Base-by-base conservation (phyloP, 2,888 invertebrate species). In the Mylabris sibirica region DNA sequence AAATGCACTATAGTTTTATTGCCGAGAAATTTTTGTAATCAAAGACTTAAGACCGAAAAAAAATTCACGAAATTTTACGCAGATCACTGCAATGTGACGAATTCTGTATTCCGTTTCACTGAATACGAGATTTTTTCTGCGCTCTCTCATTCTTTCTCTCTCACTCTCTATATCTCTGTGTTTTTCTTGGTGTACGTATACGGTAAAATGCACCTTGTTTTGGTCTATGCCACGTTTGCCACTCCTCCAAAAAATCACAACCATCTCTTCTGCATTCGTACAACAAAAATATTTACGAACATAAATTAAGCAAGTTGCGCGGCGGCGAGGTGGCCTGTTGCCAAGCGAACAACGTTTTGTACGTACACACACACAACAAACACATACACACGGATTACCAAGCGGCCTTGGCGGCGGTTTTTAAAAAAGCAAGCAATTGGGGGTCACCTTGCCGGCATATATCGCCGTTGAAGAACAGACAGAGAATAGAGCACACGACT, bases 391-490 rank as follows among this genome's bases (percentile, higher is more conserved):
- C 79, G 79, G 78, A 78, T 77, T 78, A 78, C 75, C 76, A 74
- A 64, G 66, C 79, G 80, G 75, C 81, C 81, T 81, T 81, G 81
- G 75, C 74, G 69, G 69, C 70, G 67, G 72, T 73, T 72, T n/a
- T 76, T 75, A 79, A 79, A 79, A 79, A 79, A 44, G 14, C 14
- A 9, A 80, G 77, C 79, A 76, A 81, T 80, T 78, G 78, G 76
- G 79, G 80, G 82, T 81, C 82, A 81, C 82, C 83, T 82, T 82
- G 82, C 75, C 73, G 63, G 65, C 66, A 73, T 72, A 44, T n/a
- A 44, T 44, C 70, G 72, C 65, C 67, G 64, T 30, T 38, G 59
- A 59, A n/a, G 44, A 44, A 38, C 2, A 38, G 14, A 38, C 38
- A 38, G 14, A 38, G 14, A 44, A 44, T 4, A 41, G n/a, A 44